A percentile compares a stretch with the other conserved stretches of the same genome.
phyloP scores from a whole-genome alignment of 2,888 invertebrate species.

The Acanthopleura granulata region DNA sequence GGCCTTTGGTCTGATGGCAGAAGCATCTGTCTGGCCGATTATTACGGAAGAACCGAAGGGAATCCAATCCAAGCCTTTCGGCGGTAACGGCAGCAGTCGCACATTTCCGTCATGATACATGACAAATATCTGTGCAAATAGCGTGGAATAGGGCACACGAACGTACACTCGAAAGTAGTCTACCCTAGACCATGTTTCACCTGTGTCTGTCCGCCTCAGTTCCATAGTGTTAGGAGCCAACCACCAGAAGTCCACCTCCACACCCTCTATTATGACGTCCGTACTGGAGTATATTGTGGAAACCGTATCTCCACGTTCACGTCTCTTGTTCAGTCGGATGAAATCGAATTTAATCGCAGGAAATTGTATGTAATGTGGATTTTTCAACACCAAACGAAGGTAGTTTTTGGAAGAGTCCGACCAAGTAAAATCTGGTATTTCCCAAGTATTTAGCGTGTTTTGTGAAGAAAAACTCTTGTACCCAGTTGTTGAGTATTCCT shows the following conservation, averaged over 20 bases:
- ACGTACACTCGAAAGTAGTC: constrained; percentile 46
- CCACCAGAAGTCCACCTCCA: constrained; percentile 52
- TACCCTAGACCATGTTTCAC: constrained; percentile 32
- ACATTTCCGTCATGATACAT: constrained; percentile 51
- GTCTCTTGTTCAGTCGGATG: constrained; percentile 39
- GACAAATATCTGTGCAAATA: constrained; percentile 49
- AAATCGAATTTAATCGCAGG: constrained; percentile 32
- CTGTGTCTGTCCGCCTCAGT: constrained; percentile 33
- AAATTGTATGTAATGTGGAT: constrained; percentile 28
- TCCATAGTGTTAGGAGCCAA: constrained; percentile 45
- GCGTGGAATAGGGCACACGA: constrained; percentile 43
- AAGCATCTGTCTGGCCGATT: constrained; percentile 45
- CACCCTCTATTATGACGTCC: constrained; percentile 42
- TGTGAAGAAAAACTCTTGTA: constrained; percentile 28
- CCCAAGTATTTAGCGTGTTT: constrained; percentile 33
- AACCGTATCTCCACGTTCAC: constrained; percentile 40
- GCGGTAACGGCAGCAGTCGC: constrained; percentile 46
- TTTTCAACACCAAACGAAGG: constrained; percentile 32
- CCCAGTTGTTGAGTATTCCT: constrained; percentile 26
- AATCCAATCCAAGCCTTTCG: constrained; percentile 50
- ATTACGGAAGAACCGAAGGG: constrained; percentile 54
- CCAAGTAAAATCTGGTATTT: constrained; percentile 48
- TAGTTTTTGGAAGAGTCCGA: constrained; percentile 39
- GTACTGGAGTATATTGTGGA: constrained; percentile 37
- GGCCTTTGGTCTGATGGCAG: constrained; percentile 44